phyloP scores from a whole-genome alignment of 2,113 vertebrate genomes.

The Drymodes brunneopygia region DNA sequence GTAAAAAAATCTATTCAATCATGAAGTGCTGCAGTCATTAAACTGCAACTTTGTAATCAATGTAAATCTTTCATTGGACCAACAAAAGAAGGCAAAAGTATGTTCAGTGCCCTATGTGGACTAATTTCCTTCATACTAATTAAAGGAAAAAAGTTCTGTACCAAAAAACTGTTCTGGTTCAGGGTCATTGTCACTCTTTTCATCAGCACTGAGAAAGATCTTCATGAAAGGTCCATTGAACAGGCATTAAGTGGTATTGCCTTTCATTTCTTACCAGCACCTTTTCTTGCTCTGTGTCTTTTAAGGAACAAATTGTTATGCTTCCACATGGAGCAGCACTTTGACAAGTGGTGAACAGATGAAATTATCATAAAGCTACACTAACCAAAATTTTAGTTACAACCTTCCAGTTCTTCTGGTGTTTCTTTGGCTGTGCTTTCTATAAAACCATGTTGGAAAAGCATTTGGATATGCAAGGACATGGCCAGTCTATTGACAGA shows the following conservation, averaged over 20 bases:
- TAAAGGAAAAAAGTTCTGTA: not conserved
- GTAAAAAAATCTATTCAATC: not conserved
- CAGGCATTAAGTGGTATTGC: not conserved
- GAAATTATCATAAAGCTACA: not conserved
- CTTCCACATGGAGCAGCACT: not conserved
- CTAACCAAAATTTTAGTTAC: not conserved
- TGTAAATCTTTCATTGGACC: not conserved
- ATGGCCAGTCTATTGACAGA: not conserved
- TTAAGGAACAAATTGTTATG: not conserved
- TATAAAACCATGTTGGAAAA: not conserved
- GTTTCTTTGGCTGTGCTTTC: not conserved
- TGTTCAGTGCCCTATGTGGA: not conserved
- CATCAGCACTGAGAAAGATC: not conserved
- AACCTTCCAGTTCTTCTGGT: not conserved
- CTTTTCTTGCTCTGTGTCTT: not conserved
- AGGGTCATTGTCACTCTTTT: not conserved
- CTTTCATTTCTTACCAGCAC: not conserved
- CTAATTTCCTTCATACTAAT: slow-evolving; percentile 7
- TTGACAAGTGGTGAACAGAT: not conserved
- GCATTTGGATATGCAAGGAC: not conserved
- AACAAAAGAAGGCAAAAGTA: slow-evolving; percentile 14
- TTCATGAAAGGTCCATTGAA: not conserved
- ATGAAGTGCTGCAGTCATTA: slow-evolving; percentile 21
- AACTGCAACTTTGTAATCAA: not conserved
- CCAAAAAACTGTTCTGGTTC: not conserved